Evolutionary conservation across 2,888 invertebrate genomes (phyloP), one percentile per base, ranked within the genome.

Genomic region (Phyllotreta cruciferae): DNA sequence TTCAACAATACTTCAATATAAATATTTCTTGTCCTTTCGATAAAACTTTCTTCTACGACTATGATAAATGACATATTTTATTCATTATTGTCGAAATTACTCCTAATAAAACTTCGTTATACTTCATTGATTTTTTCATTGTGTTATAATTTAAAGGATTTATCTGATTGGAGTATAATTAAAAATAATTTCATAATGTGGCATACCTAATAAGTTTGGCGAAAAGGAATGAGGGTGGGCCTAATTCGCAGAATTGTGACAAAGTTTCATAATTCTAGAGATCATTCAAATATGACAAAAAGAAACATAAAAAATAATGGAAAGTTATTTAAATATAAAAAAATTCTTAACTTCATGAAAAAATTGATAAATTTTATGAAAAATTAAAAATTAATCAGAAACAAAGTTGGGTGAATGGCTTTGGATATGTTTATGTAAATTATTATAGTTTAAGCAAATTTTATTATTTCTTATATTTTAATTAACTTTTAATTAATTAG

Each of bases 141-240:
- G 38, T 41, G 34, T 6, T 6, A 3, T 24, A 57, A 49, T 57
- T 57, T 49, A 50, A 9, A 0, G n/a, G 7, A 6, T 5, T 49
- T 56, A 57, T 49, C 57, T 57, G 57, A 47, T 49, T 57, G 5
- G n/a, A 49, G 41, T 35, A 47, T 57, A 57, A 57, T 57, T 57
- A 57, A 50, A 47, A 47, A 11, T 9, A 47, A 47, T 47, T 47
- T 47, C 14, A 47, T 47, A 47, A 47, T 47, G 14, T 47, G 13
- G 34, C 24, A 47, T 13, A 14, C n/a, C n/a, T n/a, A n/a, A n/a
- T 3, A 8, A 47, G 9, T 8, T 47, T 24, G 24, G 24, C 1
- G 24, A 24, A 24, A 24, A 3, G 24, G 24, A 47, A 47, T 14
- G 9, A 47, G 13, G 14, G 47, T 47, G 47, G 13, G 24, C 13